A percentile compares a stretch with the other conserved stretches of the same genome.
These are phyloP conservation scores for Sapayoa aenigma DNA, from an alignment of 2,113 vertebrate genomes.

Conservation along the genomic window DNA sequence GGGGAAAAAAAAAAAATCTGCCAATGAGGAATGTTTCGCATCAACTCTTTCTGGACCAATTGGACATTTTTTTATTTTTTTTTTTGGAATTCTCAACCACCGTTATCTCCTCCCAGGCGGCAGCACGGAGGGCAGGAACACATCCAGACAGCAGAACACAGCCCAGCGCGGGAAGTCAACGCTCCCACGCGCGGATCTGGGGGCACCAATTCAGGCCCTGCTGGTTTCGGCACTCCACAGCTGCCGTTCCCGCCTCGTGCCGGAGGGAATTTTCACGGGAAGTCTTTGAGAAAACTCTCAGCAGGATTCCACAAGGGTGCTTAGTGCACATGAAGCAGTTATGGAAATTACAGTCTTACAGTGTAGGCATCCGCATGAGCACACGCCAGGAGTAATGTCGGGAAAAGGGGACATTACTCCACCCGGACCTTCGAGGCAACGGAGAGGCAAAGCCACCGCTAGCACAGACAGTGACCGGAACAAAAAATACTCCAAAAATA, in stretches of 20 bases:
- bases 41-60: constrained; percentile 29
- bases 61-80: neutral
- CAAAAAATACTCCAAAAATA: constrained; percentile 65
- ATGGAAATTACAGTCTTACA: constrained; percentile 82
- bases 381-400: constrained; percentile 79
- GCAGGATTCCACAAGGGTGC: constrained; percentile 93
- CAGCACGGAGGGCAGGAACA: neutral
- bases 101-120: neutral
- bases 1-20: neutral
- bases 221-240: neutral
- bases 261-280: neutral
- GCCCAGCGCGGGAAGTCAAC: neutral
- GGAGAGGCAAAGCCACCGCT: constrained; percentile 80
- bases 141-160: neutral
- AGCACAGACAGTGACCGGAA: constrained; percentile 78
- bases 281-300: constrained; percentile 75
- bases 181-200: neutral
- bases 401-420: constrained; percentile 77
- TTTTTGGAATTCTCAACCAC: neutral
- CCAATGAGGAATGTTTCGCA: neutral
- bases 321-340: constrained; percentile 87
- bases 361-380: constrained; percentile 79
- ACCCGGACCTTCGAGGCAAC: constrained; percentile 78
- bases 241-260: neutral
- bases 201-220: neutral